phyloP scores from a whole-genome alignment of 2,888 invertebrate species.

The Cephus rjabovi region DNA sequence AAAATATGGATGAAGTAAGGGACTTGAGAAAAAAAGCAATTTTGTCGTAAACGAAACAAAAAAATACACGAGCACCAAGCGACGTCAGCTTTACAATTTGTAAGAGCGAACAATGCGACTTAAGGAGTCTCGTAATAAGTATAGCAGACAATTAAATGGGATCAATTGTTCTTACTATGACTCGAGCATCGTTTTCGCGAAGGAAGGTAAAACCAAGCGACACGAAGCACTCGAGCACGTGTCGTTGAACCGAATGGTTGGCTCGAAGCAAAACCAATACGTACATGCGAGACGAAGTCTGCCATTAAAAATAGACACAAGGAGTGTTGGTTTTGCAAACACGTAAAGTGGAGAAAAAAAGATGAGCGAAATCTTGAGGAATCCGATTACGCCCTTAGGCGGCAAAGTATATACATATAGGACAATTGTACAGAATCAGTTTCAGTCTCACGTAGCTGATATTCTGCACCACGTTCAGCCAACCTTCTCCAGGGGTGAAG shows the following conservation, averaged over 20 bases:
- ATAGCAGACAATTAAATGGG: neutral
- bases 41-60: neutral
- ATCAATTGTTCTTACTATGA: neutral
- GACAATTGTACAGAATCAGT: constrained; percentile 43
- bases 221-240: neutral
- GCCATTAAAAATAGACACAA: neutral
- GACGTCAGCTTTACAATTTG: neutral
- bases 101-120: neutral
- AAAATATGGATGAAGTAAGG: neutral
- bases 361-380: constrained; percentile 36
- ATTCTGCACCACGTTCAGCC: constrained; percentile 38
- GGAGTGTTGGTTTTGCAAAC: neutral
- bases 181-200: neutral
- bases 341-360: constrained; percentile 11
- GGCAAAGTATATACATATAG: constrained; percentile 6
- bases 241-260: neutral
- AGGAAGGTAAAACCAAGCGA: neutral
- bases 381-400: constrained; percentile 38
- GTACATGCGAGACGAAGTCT: neutral
- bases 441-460: constrained; percentile 45
- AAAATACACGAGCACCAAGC: neutral
- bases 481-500: constrained; percentile 27
- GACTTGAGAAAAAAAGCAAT: neutral
- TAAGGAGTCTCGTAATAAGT: neutral
- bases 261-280: neutral